Base-by-base conservation (phyloP, 2,113 vertebrate genomes). In the Egretta garzetta region DNA sequence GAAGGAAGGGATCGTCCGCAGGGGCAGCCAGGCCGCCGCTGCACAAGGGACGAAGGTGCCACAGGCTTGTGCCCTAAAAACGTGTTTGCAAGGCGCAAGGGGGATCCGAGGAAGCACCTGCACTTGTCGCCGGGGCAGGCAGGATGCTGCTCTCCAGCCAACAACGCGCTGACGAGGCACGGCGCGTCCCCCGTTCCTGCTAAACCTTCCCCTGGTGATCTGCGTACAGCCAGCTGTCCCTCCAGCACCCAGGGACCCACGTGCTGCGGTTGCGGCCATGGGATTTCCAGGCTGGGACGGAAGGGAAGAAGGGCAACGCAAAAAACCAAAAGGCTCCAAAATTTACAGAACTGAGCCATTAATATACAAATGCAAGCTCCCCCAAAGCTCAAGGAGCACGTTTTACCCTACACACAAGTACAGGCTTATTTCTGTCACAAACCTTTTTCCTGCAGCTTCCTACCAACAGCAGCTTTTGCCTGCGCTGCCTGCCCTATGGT, bases 91-190 rank as follows among this genome's bases (percentile, higher is more conserved):
- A 68, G 52, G 55, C 2, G 1, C 19, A 11, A 60, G 56, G 47
- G 59, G 41, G 33, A 10, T 8, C 26, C 26, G 50, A 84, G 95
- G 93, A 95, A 97, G 79, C 93, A 94, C 95, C 96, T 88, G 93
- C 74, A 8, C 52, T 28, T 1, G 9, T 37, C 17, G 6, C 70
- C 11, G 53, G 20, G 3, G 83, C 60, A 28, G 74, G 79, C 94
- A 96, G 95, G 91, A 95, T 82, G 79, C 86, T 41, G 76, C 70
- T 83, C 58, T 39, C 50, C 52, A 35, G 72, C 83, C 83, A 96
- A 80, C 92, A 90, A 90, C 39, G 68, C 21, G 5, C 32, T 52
- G 47, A 16, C 33, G 32, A 2, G 16, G 58, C 35, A 50, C 4
- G 0, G 28, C 35, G 4, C 68, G 81, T 16, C 71, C 66, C 27